Evolutionary conservation across 2,797 vertebrate genomes (phyloP).

Genomic region (Rhinophrynus dorsalis): DNA sequence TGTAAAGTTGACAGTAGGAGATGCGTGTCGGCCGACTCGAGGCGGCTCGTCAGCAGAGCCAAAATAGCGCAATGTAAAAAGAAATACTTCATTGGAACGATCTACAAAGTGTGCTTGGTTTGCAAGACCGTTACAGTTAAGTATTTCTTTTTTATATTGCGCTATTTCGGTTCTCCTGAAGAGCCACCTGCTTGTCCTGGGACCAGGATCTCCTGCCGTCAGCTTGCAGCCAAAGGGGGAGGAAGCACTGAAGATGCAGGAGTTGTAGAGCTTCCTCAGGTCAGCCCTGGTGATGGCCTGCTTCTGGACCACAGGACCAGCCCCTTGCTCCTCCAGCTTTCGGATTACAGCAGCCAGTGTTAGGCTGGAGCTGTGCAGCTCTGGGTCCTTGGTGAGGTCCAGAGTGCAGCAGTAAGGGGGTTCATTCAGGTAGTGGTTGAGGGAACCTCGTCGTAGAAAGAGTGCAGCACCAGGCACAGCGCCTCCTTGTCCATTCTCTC

Average conservation of each 20-base stretch:
- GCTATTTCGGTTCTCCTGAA: too few relatives aligned
- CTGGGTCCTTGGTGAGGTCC: conserved; percentile 96
- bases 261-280: conserved; percentile 89
- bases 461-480: conserved; percentile 88
- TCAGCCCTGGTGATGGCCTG: conserved; percentile 92
- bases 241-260: conserved; percentile 81
- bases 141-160: too few relatives aligned
- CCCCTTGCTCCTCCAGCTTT: conserved; percentile 91
- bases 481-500: conserved; percentile 96
- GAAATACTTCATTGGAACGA: too few relatives aligned
- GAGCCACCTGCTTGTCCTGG: too few relatives aligned
- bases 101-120: too few relatives aligned
- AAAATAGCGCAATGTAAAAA: too few relatives aligned
- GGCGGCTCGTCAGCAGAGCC: too few relatives aligned
- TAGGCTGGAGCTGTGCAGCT: conserved; percentile 92
- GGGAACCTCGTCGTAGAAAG: conserved; percentile 94
- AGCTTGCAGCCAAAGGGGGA: conserved; percentile 90
- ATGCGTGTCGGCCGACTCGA: too few relatives aligned
- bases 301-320: conserved; percentile 93
- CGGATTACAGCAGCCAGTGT: conserved; percentile 91
- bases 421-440: conserved; percentile 96
- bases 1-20: too few relatives aligned
- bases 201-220: too few relatives aligned
- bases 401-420: conserved; percentile 91
- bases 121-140: too few relatives aligned